Evolutionary conservation across 2,113 vertebrate genomes (phyloP).

Genomic region (Candoia aspera): DNA sequence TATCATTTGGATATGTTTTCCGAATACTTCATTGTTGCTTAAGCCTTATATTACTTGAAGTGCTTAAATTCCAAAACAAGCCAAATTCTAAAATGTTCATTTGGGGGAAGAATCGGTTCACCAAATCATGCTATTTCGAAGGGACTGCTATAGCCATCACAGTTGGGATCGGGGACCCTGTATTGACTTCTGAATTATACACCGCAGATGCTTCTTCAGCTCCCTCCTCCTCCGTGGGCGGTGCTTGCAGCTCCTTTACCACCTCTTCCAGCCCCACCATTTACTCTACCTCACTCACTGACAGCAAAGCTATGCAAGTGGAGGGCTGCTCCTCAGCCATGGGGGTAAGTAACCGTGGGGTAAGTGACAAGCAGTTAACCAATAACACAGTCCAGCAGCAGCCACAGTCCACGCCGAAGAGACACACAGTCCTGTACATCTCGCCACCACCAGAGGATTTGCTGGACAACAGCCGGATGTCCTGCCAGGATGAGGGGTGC

Average conservation of each 20-base stretch:
- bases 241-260: conserved; percentile 98
- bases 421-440: conserved; percentile 94
- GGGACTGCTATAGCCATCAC: conserved; percentile 91
- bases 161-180: conserved; percentile 75
- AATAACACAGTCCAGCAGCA: conserved; percentile 80
- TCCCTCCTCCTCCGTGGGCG: conserved; percentile 97
- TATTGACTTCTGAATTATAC: conserved; percentile 95
- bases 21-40: conserved; percentile 49
- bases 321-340: conserved; percentile 86
- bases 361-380: conserved; percentile 84
- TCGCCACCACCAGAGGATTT: conserved; percentile 97
- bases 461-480: conserved; percentile 96
- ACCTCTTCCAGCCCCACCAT: conserved; percentile 93
- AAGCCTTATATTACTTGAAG: conserved; percentile 70
- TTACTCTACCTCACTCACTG: conserved; percentile 90
- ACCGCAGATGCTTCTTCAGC: conserved; percentile 97
- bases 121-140: conserved; percentile 78
- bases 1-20: conserved; percentile 71
- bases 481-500: conserved; percentile 91
- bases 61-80: conserved; percentile 70
- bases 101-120: conserved; percentile 76
- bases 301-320: conserved; percentile 87
- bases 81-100: conserved; percentile 78
- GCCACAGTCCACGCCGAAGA: conserved; percentile 87
- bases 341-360: conserved; percentile 87